Conservation (phyloP, 2,888 invertebrate species). For the Seira ritae region DNA sequence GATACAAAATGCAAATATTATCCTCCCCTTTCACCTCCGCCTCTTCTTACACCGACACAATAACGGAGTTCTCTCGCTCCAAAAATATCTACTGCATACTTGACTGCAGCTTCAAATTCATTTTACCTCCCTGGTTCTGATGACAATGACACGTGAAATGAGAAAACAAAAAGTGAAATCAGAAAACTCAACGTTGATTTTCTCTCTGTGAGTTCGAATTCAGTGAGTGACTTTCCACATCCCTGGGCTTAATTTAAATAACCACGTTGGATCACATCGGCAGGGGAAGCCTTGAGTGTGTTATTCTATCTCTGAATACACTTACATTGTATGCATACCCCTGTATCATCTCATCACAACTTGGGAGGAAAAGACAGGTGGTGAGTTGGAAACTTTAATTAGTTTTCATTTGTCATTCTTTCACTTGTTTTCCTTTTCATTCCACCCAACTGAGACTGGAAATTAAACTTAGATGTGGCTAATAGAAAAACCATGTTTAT, state of each 20-base stretch:
- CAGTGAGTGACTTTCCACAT: constrained; percentile 43
- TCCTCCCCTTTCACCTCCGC: not conserved
- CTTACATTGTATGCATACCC: constrained; percentile 13
- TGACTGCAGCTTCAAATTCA: constrained; percentile 44
- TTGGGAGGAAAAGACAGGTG: constrained; percentile 35
- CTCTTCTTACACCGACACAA: not conserved
- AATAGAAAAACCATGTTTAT: too few relatives aligned
- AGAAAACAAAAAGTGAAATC: constrained; percentile 17
- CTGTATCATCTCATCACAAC: constrained; percentile 1
- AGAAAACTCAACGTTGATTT: not conserved
- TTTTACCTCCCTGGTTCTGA: not conserved
- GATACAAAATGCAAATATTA: constrained; percentile 36
- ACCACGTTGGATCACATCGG: too few relatives aligned
- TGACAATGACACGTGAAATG: not conserved
- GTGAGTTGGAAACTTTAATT: constrained; percentile 60
- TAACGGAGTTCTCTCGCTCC: constrained; percentile 15
- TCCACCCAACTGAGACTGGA: not conserved
- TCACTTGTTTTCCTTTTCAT: constrained; percentile 5
- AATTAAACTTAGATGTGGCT: not conserved
- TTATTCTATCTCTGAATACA: too few relatives aligned
- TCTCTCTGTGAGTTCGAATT: constrained; percentile 1
- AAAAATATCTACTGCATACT: constrained; percentile 48
- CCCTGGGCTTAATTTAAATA: constrained; percentile 29
- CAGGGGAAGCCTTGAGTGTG: too few relatives aligned
- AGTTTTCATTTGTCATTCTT: constrained; percentile 57